phyloP scores from a whole-genome alignment of 2,797 vertebrate genomes.

The Heterohyrax brucei region DNA sequence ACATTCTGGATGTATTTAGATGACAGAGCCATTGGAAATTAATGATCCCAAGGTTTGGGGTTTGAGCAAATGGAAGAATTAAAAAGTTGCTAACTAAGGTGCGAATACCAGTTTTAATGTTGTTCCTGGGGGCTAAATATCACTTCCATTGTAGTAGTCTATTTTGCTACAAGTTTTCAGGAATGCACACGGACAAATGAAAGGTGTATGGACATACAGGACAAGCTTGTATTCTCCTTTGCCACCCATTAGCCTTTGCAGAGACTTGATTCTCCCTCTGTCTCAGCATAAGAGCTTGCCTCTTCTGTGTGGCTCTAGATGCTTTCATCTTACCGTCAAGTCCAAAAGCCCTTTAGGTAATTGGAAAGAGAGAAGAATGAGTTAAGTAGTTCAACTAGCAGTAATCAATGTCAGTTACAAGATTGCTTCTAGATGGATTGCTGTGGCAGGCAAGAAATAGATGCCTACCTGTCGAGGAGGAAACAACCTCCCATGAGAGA shows the following conservation, averaged over 20 bases:
- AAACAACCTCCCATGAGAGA: neutral
- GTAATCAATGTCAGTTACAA: neutral
- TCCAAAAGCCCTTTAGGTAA: neutral
- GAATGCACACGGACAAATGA: neutral
- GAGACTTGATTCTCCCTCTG: neutral
- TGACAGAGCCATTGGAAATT: neutral
- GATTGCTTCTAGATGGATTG: neutral
- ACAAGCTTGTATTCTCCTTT: neutral
- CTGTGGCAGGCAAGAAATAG: neutral
- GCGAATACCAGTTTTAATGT: neutral
- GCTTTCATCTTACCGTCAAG: neutral
- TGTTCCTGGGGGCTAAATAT: neutral
- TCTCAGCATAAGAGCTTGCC: neutral
- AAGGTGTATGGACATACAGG: neutral
- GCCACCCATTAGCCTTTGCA: neutral
- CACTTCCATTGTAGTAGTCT: neutral
- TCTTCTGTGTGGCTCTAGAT: neutral
- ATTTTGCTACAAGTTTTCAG: neutral
- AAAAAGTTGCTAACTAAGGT: neutral
- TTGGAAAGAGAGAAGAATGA: neutral
- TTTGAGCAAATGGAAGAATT: neutral
- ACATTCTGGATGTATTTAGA: neutral
- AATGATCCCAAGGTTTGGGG: neutral
- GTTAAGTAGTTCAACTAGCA: neutral
- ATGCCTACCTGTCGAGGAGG: neutral